phyloP scores from a whole-genome alignment of 1,140 invertebrate species.

The Plodia interpunctella region DNA sequence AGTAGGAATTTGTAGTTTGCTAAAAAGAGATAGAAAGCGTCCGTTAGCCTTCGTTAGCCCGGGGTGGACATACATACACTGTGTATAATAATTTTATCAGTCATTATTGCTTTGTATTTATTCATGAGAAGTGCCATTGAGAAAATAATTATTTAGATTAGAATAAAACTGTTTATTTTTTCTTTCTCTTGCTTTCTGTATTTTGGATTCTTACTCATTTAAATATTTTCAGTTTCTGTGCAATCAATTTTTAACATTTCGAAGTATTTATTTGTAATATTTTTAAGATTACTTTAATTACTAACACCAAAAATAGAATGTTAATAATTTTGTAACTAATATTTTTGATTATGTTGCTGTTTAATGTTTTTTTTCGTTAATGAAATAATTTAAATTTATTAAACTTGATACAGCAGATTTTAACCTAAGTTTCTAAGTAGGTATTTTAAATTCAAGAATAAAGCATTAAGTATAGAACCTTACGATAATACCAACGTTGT shows the following conservation, averaged over 20 bases:
- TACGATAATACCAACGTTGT: background rate
- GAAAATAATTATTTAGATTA: conserved; percentile 17
- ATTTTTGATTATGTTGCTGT: no score
- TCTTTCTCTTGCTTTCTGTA: background rate
- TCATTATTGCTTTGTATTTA: conserved; percentile 42
- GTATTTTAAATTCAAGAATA: no score
- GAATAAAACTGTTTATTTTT: background rate
- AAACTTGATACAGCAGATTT: no score
- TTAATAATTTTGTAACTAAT: conserved; percentile 56
- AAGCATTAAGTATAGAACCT: no score
- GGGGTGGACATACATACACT: no score
- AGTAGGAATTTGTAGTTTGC: no score
- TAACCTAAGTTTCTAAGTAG: no score
- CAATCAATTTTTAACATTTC: conserved; percentile 40
- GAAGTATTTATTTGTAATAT: conserved; percentile 53
- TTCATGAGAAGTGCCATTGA: conserved; percentile 63
- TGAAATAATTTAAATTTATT: no score
- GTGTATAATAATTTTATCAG: conserved; percentile 56
- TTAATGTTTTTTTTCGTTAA: no score
- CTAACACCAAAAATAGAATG: conserved; percentile 73
- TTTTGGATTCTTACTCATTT: background rate
- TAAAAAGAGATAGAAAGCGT: no score
- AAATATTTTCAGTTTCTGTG: conserved; percentile 35
- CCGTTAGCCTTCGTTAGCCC: no score
- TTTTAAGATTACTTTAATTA: conserved; percentile 54